Evolutionary conservation across 1,140 invertebrate genomes (phyloP).

Genomic region (Phortica variegata): DNA sequence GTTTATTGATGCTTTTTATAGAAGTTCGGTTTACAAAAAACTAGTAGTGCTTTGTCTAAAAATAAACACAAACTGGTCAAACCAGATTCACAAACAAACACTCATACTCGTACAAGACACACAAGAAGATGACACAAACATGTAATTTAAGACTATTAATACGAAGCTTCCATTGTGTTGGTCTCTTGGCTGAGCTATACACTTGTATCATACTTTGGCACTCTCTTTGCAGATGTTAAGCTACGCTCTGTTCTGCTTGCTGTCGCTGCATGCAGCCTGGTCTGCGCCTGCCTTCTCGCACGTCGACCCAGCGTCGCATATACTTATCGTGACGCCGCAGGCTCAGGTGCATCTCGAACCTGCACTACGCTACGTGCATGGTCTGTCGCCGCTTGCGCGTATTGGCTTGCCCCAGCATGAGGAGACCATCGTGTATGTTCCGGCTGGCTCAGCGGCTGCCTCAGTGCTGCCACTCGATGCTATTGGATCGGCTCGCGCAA

Average conservation of each 20-base stretch:
- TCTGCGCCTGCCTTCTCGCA: conserved; percentile 26
- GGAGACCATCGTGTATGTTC: conserved; percentile 51
- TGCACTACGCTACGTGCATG: conserved; percentile 43
- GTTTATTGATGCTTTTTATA: background rate
- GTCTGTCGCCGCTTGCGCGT: conserved; percentile 47
- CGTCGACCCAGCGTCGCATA: conserved; percentile 39
- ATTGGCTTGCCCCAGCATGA: conserved; percentile 37
- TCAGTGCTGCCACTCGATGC: conserved; percentile 32
- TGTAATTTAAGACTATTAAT: too few species aligned
- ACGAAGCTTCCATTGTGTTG: too few species aligned
- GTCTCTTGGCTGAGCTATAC: too few species aligned
- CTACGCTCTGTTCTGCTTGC: conserved; percentile 34
- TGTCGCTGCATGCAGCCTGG: conserved; percentile 28
- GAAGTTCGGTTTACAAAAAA: too few species aligned
- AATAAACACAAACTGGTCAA: too few species aligned
- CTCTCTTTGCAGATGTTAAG: conserved; percentile 32
- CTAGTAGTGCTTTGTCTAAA: too few species aligned
- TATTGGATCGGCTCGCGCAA: conserved; percentile 26
- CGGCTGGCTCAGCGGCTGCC: conserved; percentile 32
- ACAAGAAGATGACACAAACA: too few species aligned
- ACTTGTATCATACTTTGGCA: too few species aligned
- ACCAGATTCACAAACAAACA: too few species aligned
- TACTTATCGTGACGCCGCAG: conserved; percentile 52
- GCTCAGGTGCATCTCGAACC: conserved; percentile 50
- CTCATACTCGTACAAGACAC: too few species aligned